Evolutionary conservation across 2,797 vertebrate species (phyloP).

Genomic region (Sparidentex hasta): DNA sequence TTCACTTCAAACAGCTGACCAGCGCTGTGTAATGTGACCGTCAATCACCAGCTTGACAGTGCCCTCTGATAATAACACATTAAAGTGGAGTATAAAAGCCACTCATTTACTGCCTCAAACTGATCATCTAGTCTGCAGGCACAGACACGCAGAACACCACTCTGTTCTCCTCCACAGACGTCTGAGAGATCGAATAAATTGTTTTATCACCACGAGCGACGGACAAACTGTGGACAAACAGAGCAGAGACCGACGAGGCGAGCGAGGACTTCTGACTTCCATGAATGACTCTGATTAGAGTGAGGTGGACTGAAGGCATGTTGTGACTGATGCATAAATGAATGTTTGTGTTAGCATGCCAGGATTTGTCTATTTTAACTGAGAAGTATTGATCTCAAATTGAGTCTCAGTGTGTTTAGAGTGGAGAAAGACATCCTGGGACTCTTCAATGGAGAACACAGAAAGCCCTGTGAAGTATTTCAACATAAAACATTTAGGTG

Average conservation of each 20-base stretch:
- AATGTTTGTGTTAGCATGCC: background rate
- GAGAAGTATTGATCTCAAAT: background rate
- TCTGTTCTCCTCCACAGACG: conserved; percentile 20
- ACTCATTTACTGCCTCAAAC: background rate
- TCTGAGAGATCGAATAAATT: conserved; percentile 9
- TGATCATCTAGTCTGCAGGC: background rate
- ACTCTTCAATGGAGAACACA: background rate
- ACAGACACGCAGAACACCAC: conserved; percentile 3
- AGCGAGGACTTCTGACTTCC: conserved; percentile 21
- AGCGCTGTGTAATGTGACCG: background rate
- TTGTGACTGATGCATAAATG: background rate
- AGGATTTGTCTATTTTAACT: background rate
- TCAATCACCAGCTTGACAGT: background rate
- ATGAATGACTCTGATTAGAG: conserved; percentile 17
- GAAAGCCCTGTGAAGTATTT: background rate
- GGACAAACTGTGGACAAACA: conserved; percentile 34
- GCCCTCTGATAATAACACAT: background rate
- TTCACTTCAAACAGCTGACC: background rate
- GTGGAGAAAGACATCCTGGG: background rate
- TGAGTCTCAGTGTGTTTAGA: background rate
- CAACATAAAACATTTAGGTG: background rate
- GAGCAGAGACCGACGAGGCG: background rate
- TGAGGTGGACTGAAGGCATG: background rate
- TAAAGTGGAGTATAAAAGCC: conserved; percentile 11
- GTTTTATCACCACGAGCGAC: conserved; percentile 34